Conservation (phyloP, 2,888 invertebrate genomes). For the Cyclophora albipunctata region DNA sequence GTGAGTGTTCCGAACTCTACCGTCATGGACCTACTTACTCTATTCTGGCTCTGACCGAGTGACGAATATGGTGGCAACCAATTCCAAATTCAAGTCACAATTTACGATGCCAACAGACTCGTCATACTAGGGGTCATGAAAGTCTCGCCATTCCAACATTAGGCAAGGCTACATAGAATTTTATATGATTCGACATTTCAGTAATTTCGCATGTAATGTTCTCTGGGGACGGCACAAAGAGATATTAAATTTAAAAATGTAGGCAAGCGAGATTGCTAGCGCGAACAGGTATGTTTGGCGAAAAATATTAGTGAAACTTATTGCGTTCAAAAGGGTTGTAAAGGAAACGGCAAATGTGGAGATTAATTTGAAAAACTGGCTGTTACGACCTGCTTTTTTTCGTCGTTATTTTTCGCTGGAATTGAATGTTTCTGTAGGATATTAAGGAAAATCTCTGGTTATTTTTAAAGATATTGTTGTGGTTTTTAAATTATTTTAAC, state of each 20-base stretch:
- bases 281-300: constrained; percentile 7
- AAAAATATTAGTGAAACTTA: constrained; percentile 13
- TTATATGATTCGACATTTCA: constrained; percentile 41
- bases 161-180: constrained; percentile 31
- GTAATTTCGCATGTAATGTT: constrained; percentile 47
- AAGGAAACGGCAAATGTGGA: constrained; percentile 11
- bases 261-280: constrained; percentile 38
- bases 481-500: too few species aligned
- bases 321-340: constrained; percentile 19
- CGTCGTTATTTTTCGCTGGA: constrained; percentile 1
- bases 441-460: too few species aligned
- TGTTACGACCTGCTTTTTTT: constrained; percentile 7
- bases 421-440: too few species aligned
- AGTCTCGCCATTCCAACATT: constrained; percentile 21
- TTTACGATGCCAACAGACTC: constrained; percentile 14
- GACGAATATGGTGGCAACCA: too few species aligned
- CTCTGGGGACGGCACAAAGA: constrained; percentile 48
- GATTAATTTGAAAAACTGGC: constrained; percentile 16
- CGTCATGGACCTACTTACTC: too few species aligned
- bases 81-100: constrained; percentile 11
- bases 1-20: too few species aligned
- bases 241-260: constrained; percentile 68
- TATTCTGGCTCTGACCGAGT: too few species aligned
- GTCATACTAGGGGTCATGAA: constrained; percentile 12
- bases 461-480: too few species aligned